These are phyloP conservation scores for Grus americana DNA, from an alignment of 2,113 vertebrate genomes.

Conservation along the genomic window DNA sequence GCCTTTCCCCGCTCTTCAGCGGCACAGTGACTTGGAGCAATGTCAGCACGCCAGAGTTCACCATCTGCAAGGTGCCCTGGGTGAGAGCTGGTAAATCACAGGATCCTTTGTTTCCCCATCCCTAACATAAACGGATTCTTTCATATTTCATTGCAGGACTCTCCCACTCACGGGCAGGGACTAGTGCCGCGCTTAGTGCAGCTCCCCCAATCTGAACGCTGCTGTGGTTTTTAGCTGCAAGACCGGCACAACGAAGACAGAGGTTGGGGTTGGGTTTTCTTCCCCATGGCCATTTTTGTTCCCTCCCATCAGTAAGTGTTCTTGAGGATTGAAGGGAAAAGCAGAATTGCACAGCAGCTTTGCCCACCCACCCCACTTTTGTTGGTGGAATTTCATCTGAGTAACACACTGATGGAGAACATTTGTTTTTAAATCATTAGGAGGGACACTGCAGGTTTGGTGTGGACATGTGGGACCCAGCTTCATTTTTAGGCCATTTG, in stretches of 20 bases:
- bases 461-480: rapidly evolving
- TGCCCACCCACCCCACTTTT: background rate
- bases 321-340: background rate
- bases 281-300: background rate
- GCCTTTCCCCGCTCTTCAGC: background rate
- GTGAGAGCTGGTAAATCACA: background rate
- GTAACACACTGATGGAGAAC: background rate
- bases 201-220: background rate
- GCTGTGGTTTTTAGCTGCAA: background rate
- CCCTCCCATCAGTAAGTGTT: background rate
- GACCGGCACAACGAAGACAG: background rate
- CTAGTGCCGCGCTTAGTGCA: background rate
- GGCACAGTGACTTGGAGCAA: background rate
- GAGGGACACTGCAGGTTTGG: background rate
- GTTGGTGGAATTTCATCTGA: background rate
- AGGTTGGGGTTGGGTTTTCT: background rate
- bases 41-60: background rate
- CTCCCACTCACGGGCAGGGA: background rate
- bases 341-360: background rate
- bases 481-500: background rate
- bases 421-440: background rate
- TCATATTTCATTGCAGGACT: no score
- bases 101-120: no score
- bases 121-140: background rate
- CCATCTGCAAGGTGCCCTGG: background rate